phyloP scores from a whole-genome alignment of 2,113 vertebrate species.

The Charadrius vociferus region DNA sequence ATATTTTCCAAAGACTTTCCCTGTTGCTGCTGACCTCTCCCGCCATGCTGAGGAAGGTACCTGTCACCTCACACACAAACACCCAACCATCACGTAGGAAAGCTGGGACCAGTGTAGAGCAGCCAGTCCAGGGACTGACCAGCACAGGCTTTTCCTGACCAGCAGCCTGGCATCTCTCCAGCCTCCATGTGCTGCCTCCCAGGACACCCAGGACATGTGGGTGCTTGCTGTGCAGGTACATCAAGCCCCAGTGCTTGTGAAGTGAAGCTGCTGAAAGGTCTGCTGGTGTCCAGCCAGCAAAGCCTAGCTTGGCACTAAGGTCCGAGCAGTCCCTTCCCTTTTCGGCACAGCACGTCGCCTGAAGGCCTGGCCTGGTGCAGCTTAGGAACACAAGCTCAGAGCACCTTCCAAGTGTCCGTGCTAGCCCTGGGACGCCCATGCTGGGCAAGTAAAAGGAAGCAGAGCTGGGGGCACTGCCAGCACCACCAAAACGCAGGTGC shows the following conservation, averaged over 20 bases:
- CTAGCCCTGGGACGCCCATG: rapidly evolving
- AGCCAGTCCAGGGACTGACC: no score
- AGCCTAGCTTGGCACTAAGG: not conserved
- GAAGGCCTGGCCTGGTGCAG: not conserved
- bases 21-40: rapidly evolving
- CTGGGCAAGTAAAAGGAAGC: not conserved
- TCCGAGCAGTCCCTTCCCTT: not conserved
- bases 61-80: rapidly evolving
- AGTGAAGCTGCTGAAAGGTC: not conserved
- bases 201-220: not conserved
- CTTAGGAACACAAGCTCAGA: not conserved
- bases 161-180: not conserved
- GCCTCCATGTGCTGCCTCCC: not conserved
- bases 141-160: not conserved
- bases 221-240: rapidly evolving
- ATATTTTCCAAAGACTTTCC: not conserved
- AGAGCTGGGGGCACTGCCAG: not conserved
- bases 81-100: rapidly evolving
- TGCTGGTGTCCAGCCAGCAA: not conserved
- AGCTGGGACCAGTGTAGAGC: not conserved
- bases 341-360: not conserved
- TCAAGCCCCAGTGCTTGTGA: rapidly evolving
- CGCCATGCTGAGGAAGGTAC: rapidly evolving
- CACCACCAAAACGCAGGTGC: rapidly evolving
- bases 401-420: not conserved